Base-by-base conservation (phyloP, 2,113 vertebrate genomes). In the Pao palembangensis region DNA sequence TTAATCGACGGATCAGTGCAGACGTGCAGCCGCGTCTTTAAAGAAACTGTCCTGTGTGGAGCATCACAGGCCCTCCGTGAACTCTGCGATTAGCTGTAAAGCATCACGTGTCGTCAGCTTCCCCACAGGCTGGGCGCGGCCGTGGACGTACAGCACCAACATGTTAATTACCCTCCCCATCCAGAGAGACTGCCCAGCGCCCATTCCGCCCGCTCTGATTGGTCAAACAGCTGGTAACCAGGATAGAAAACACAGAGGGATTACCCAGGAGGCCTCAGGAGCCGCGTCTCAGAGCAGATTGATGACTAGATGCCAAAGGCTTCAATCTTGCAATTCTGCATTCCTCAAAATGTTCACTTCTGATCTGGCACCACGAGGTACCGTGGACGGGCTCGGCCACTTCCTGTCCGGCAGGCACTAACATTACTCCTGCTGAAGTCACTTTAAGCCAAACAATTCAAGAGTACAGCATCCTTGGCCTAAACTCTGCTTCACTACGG, bases 171-270 rank as follows among this genome's bases (percentile, higher is more conserved):
- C 71, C 71, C 76, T 64, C 60, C 80, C 58, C 58, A 67, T 41
- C 57, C 69, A 1, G 55, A 73, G 69, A 66, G 62, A 71, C 58
- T 25, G 65, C 62, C 67, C 49, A 67, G 76, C 2, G 7, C 57
- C 55, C n/a, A 18, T 50, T 50, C 58, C 61, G 67, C 50, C 62
- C 51, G 38, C 59, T 77, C 61, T 58, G 75, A 86, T 85, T 83
- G 84, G 85, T 70, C 4, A 0, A 87, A 83, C 81, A 82, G 81
- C 79, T 79, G 77, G 82, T 85, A 75, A 80, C 85, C 82, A 81
- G 67, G 76, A 85, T 76, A 76, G 67, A 73, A 71, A 72, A 79
- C 77, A 71, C 73, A 71, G 64, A 41, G 59, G 75, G 85, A 85
- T 87, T 86, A 87, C 78, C 65, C 61, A 64, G 55, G 61, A 83